Evolutionary conservation across 2,797 vertebrate species (phyloP).

Genomic region (Enteromius thamalakanensis): DNA sequence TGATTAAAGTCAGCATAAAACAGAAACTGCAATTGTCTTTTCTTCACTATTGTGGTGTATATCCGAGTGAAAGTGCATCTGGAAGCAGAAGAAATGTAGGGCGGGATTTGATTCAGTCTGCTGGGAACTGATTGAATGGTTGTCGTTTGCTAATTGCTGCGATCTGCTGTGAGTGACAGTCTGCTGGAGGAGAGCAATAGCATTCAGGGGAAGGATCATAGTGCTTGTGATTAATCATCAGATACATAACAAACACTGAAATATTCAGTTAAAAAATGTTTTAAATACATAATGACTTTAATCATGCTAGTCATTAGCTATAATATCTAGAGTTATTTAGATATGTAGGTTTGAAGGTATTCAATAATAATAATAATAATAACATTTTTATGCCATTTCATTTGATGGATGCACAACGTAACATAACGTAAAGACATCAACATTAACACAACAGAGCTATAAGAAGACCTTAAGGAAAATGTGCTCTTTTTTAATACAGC

Average conservation of each 20-base stretch:
- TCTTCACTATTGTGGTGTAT: background rate
- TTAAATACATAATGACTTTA: background rate
- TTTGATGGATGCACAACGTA: background rate
- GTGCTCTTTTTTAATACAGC: background rate
- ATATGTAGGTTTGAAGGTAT: background rate
- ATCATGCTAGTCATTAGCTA: background rate
- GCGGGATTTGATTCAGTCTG: background rate
- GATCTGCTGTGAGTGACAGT: background rate
- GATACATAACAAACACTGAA: background rate
- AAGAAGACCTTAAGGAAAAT: background rate
- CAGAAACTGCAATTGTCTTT: background rate
- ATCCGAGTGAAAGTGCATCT: background rate
- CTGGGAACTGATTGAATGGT: background rate
- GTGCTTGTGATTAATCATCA: background rate
- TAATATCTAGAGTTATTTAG: background rate
- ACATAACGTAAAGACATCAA: background rate
- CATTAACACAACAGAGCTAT: background rate
- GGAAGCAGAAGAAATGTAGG: background rate
- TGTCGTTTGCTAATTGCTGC: background rate
- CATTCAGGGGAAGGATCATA: background rate
- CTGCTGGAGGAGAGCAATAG: background rate
- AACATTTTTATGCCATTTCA: no score
- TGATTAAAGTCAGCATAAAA: background rate
- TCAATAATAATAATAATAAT: background rate
- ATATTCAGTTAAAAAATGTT: background rate